A percentile compares a stretch with the other conserved stretches of the same genome.
phyloP scores from a whole-genome alignment of 2,113 vertebrate species.

The Silurus asotus region DNA sequence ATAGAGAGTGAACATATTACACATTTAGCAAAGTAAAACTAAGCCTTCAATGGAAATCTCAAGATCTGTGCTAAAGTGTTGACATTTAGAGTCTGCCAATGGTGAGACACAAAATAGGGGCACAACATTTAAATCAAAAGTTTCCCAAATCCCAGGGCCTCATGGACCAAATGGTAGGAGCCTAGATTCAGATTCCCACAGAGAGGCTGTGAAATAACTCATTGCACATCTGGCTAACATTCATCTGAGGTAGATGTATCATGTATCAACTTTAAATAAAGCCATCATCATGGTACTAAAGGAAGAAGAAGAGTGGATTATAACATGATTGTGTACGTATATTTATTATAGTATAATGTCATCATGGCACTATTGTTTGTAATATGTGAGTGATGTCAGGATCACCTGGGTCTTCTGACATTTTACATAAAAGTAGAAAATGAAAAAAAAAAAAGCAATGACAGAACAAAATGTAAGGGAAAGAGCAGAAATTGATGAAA shows the following conservation, averaged over 20 bases:
- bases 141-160: slow-evolving; percentile 31
- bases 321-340: neutral
- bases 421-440: neutral
- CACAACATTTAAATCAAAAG: slow-evolving; percentile 1
- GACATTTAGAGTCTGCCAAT: neutral
- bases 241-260: slow-evolving; percentile 37
- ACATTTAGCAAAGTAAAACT: slow-evolving; percentile 4
- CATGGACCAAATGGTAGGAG: slow-evolving; percentile 20
- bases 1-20: neutral
- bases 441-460: too few relatives aligned
- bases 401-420: neutral
- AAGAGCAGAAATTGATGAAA: neutral
- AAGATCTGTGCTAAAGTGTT: neutral
- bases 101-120: slow-evolving; percentile 9
- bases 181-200: slow-evolving; percentile 39
- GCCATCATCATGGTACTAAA: slow-evolving; percentile 19
- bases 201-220: slow-evolving; percentile 37
- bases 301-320: neutral
- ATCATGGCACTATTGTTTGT: neutral
- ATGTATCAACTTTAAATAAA: slow-evolving; percentile 35
- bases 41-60: neutral
- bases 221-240: slow-evolving; percentile 45
- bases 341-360: neutral
- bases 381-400: neutral
- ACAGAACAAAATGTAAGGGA: neutral